Base-by-base conservation (phyloP, 2,113 vertebrate genomes). In the Rhinopomastus cyanomelas region DNA sequence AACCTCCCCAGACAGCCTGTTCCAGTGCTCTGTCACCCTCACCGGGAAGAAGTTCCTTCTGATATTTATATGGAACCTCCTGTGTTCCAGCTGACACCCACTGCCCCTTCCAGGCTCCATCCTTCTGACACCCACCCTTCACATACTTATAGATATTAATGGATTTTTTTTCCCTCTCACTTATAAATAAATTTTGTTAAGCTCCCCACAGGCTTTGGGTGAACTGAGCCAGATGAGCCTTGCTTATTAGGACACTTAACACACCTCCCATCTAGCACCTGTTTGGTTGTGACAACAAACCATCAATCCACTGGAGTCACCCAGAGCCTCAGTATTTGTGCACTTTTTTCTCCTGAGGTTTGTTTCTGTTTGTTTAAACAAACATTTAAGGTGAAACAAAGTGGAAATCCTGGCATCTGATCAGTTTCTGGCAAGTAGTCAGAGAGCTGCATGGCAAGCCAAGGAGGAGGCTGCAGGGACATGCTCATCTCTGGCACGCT, bases 351-450 rank as follows among this genome's bases (percentile, higher is more conserved):
- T n/a, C n/a, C 75, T 75, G 20, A 73, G 39, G 37, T 66, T 85
- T 90, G 29, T 76, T 92, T 90, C 36, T 85, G 56, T 80, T 94
- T 87, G 44, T 81, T 94, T 85, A 81, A 82, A 88, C 48, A 77
- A 60, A 13, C 36, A 73, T 57, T 68, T 51, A 68, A 85, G 25
- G 49, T 55, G 71, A 90, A 85, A 25, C 17, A 68, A 92, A 76
- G 74, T 42, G 62, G 64, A 89, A 90, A 73, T 72, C 30, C 22
- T 6, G 4, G 71, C 32, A 57, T 65, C 67, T 91, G 56, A 34
- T 81, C 65, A 59, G 32, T 34, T 88, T 65, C 73, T 53, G 62
- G 59, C 69, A 81, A 75, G 46, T 16, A 86, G 77, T 51, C 30
- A 21, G 52, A 44, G 23, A 44, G 17, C 2, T 71, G 32, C 30